These are phyloP conservation scores for Erpobdella octoculata DNA, from an alignment of 2,888 invertebrate species.

Conservation along the genomic window DNA sequence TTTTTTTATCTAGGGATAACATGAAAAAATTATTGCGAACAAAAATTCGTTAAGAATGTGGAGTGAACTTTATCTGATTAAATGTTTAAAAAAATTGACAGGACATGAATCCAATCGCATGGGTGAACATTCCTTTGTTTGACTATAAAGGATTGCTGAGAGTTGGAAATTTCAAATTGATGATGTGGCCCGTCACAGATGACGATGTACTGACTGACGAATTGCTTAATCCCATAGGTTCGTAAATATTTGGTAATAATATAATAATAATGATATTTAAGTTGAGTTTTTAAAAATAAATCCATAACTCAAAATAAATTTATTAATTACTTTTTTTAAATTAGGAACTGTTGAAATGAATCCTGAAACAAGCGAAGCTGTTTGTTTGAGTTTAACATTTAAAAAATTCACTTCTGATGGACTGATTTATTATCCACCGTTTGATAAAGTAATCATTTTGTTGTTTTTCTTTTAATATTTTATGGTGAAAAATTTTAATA, in stretches of 20 bases:
- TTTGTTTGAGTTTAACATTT: conserved; percentile 72
- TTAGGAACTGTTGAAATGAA: conserved; percentile 82
- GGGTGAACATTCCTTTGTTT: conserved; percentile 85
- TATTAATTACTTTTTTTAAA: too few species aligned
- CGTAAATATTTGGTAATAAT: too few species aligned
- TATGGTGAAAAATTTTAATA: too few species aligned
- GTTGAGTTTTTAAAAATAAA: neutral
- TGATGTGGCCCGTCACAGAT: conserved; percentile 83
- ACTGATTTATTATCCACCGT: conserved; percentile 69
- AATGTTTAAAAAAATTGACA: too few species aligned
- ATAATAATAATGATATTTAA: too few species aligned
- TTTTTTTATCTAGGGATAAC: too few species aligned
- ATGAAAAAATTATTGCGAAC: too few species aligned
- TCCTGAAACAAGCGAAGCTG: conserved; percentile 73
- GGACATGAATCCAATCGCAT: conserved; percentile 71
- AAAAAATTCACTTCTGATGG: conserved; percentile 49
- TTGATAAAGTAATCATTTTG: conserved; percentile 47
- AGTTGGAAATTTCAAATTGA: conserved; percentile 66
- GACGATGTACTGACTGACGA: conserved; percentile 67
- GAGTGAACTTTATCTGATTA: too few species aligned
- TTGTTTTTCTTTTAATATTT: too few species aligned
- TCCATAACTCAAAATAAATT: neutral
- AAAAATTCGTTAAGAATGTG: too few species aligned
- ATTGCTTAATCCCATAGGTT: conserved; percentile 65
- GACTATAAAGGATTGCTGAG: conserved; percentile 80